Percentiles rank a stretch among this genome's conserved stretches.
Conservation (phyloP, 2,888 invertebrate species). For the Desoria tigrina region DNA sequence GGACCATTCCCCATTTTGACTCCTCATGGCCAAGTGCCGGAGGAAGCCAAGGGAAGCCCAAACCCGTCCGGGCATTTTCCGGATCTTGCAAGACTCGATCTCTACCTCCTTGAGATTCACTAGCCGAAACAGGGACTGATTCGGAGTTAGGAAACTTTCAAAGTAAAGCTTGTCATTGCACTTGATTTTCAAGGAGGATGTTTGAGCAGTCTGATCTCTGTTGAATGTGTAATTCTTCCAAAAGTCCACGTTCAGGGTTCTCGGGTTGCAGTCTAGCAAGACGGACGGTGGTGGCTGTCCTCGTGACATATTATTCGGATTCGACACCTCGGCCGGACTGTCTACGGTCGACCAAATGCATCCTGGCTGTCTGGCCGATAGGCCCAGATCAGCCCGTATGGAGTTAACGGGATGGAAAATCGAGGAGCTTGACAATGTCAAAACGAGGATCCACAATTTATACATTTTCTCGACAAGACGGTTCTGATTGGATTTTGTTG, state of each 20-base stretch:
- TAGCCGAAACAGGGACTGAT: slow-evolving; percentile 56
- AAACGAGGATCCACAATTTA: slow-evolving; percentile 21
- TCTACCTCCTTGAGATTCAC: slow-evolving; percentile 54
- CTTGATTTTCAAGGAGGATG: slow-evolving; percentile 64
- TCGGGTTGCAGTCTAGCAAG: slow-evolving; percentile 72
- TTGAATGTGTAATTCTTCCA: slow-evolving; percentile 73
- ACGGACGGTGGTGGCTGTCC: slow-evolving; percentile 1
- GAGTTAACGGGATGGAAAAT: slow-evolving; percentile 34
- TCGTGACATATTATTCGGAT: slow-evolving; percentile 1
- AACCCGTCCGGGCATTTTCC: slow-evolving; percentile 51
- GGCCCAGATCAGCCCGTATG: slow-evolving; percentile 35
- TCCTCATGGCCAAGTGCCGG: slow-evolving; percentile 78
- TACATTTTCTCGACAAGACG: slow-evolving; percentile 1
- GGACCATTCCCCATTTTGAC: slow-evolving; percentile 80
- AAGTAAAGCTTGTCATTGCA: slow-evolving; percentile 77
- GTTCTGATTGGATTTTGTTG: slow-evolving; percentile 17
- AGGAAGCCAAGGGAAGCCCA: slow-evolving; percentile 62
- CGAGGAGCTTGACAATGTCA: slow-evolving; percentile 18
- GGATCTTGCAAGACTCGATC: slow-evolving; percentile 56
- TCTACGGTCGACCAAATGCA: slow-evolving; percentile 39
- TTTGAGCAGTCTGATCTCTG: slow-evolving; percentile 40
- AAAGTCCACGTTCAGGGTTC: slow-evolving; percentile 81
- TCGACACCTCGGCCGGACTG: neutral
- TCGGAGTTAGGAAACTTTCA: slow-evolving; percentile 73
- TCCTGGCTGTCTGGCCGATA: slow-evolving; percentile 29